A percentile compares a stretch with the other conserved stretches of the same genome.
Evolutionary conservation across 2,113 vertebrate species (phyloP).

Genomic region (Seriola rivoliana): DNA sequence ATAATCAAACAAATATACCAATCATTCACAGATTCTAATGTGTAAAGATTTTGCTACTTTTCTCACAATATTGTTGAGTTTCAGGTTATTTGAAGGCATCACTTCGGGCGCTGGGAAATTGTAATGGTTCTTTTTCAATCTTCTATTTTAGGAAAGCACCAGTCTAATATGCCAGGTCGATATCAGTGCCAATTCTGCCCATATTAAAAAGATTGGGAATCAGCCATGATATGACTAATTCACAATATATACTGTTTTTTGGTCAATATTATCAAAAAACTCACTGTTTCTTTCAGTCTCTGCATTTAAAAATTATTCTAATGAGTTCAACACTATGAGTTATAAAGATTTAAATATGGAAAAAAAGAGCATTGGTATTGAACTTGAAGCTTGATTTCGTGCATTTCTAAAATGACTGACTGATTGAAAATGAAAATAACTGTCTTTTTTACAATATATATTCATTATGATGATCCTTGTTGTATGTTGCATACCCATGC

Average conservation of each 20-base stretch:
- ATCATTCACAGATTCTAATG: not conserved
- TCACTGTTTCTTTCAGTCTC: no score
- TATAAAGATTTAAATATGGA: no score
- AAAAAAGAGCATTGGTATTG: no score
- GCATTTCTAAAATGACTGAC: no score
- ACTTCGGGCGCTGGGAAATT: not conserved
- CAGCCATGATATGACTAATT: not conserved
- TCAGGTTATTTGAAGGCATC: not conserved
- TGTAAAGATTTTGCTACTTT: not conserved
- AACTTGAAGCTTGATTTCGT: no score
- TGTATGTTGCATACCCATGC: not conserved
- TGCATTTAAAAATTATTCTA: not conserved
- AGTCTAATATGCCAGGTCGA: no score
- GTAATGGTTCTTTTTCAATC: not conserved
- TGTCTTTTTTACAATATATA: not conserved
- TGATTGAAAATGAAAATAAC: no score
- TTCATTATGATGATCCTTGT: slow-evolving; percentile 12
- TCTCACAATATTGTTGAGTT: not conserved
- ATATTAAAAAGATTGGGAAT: no score
- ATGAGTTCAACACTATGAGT: no score
- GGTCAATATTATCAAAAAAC: no score
- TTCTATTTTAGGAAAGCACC: not conserved
- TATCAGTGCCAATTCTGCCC: no score
- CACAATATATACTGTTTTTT: not conserved
- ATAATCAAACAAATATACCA: not conserved